These are phyloP conservation scores for Ectemnius lituratus DNA, from an alignment of 2,888 invertebrate genomes.

Conservation along the genomic window DNA sequence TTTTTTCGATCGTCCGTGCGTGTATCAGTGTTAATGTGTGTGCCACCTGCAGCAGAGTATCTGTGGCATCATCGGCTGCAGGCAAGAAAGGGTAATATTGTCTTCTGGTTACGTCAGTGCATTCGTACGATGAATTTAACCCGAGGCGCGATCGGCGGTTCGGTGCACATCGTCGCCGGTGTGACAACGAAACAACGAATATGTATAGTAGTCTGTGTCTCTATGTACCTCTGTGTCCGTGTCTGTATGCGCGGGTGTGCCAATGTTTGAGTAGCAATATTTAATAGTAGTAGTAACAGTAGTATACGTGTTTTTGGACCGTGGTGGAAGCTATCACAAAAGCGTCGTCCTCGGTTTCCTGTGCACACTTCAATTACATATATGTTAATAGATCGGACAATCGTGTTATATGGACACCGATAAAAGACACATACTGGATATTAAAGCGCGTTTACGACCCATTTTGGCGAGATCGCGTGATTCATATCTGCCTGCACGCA, in stretches of 20 bases:
- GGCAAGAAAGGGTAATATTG: constrained; percentile 7
- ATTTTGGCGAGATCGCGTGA: not conserved
- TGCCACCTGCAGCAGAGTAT: no score
- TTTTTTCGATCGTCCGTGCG: no score
- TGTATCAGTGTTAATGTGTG: no score
- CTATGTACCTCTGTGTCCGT: not conserved
- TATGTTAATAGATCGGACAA: constrained; percentile 29
- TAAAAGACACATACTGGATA: not conserved
- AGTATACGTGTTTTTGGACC: constrained; percentile 2
- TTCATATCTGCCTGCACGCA: not conserved
- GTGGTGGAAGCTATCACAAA: constrained; percentile 9
- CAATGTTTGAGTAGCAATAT: not conserved
- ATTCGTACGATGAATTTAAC: constrained; percentile 17
- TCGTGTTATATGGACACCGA: constrained; percentile 12
- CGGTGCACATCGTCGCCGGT: constrained; percentile 18
- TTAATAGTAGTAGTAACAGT: constrained; percentile 11
- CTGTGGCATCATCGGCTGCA: not conserved
- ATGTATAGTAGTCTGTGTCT: not conserved
- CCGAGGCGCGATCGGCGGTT: constrained; percentile 14
- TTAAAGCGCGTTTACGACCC: not conserved
- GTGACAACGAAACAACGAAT: constrained; percentile 18
- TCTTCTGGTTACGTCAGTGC: constrained; percentile 30
- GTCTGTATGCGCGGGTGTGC: not conserved
- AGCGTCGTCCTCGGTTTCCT: constrained; percentile 15
- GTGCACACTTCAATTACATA: constrained; percentile 23